Evolutionary conservation across 1,140 invertebrate genomes (phyloP).

Genomic region (Glossosoma conforme): DNA sequence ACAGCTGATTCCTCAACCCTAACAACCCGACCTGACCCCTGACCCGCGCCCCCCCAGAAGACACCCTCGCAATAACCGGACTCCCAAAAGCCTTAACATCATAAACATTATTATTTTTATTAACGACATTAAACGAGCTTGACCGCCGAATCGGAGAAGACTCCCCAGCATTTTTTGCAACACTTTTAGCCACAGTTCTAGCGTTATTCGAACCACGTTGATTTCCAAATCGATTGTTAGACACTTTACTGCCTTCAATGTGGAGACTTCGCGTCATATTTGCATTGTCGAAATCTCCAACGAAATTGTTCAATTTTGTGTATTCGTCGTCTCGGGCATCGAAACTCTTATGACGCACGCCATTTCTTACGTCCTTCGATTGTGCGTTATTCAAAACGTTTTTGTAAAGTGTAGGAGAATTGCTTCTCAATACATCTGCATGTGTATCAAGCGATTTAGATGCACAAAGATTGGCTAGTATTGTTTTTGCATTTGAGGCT

Average conservation of each 20-base stretch:
- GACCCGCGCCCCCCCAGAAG: slow-evolving; percentile 1
- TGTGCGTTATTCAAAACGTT: too few species aligned
- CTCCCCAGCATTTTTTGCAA: slow-evolving; percentile 15
- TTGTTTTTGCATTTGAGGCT: slow-evolving; percentile 37
- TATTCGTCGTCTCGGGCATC: too few species aligned
- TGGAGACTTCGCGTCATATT: slow-evolving; percentile 41
- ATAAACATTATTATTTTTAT: slow-evolving; percentile 36
- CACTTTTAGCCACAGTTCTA: too few species aligned
- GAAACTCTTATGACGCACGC: too few species aligned
- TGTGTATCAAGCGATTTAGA: slow-evolving; percentile 45
- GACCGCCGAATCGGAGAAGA: slow-evolving; percentile 44
- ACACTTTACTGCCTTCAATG: too few species aligned
- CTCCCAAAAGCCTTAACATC: slow-evolving; percentile 9
- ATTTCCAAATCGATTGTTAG: too few species aligned
- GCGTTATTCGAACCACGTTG: too few species aligned
- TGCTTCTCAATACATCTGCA: too few species aligned
- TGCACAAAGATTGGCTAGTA: slow-evolving; percentile 36
- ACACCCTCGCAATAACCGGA: slow-evolving; percentile 13
- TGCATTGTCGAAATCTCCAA: slow-evolving; percentile 40
- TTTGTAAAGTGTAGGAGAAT: too few species aligned
- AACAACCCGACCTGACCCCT: background rate
- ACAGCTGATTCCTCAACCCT: slow-evolving; percentile 7
- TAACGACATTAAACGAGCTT: slow-evolving; percentile 47
- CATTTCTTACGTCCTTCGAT: too few species aligned
- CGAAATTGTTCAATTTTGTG: too few species aligned